Evolutionary conservation across 2,797 vertebrate genomes (phyloP), one percentile per base, ranked within the genome.

Genomic region (Bradypus variegatus): DNA sequence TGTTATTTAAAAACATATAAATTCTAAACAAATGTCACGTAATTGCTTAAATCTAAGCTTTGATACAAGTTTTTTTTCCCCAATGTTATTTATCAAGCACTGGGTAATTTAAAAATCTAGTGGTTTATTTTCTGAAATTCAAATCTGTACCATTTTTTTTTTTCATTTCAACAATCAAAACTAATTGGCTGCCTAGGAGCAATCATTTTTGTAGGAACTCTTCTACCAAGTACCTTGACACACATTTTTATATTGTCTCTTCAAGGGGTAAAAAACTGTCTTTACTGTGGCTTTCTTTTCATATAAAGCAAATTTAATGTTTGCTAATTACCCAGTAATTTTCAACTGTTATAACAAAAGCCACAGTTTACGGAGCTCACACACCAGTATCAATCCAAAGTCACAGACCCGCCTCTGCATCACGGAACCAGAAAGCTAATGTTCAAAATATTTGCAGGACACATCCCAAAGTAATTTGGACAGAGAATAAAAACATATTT

Each of bases 1-100:
- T 90, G n/a, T 91, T 90, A 89, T 45, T 94, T 95, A 93, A 95
- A 78, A 94, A 90, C 75, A 27, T 88, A 48, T 91, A 92, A 92
- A 87, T 89, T 60, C 67, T 72, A 84, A 14, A 92, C 48, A 92
- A 94, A 86, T 50, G 91, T 76, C 62, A 85, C 45, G 78, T 89
- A 91, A 88, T 84, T 86, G 62, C 21, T 88, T 88, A 90, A 87
- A 50, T 89, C 79, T 88, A 92, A 93, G 86, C 53, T 80, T 92
- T 29, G 10, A 62, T 31, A 50, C 29, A 45, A 67, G 8, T 88
- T 14, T 90, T 14, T 87, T 73, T 50, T 23, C 62, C 72, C 21
- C 91, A 84, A 70, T 41, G 36, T 79, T 73, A 85, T 64, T 86
- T 93, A 91, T 70, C 84, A 89, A 89, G 87, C 18, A 82, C 31